phyloP scores from a whole-genome alignment of 92 coral and sea anemone species.

The Chrysogorgia sp. region DNA sequence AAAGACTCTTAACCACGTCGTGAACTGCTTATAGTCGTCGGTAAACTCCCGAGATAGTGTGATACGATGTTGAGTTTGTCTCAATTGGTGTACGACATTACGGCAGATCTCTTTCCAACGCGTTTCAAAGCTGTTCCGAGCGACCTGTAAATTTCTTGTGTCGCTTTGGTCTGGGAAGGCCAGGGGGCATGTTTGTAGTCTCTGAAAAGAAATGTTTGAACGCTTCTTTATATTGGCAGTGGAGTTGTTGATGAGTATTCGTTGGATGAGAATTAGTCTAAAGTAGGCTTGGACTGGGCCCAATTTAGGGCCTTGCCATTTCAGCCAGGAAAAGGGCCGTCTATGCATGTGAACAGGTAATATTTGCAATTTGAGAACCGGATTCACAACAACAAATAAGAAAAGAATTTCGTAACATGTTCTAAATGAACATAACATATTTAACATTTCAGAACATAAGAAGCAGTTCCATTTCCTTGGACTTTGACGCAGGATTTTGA shows the following conservation, averaged over 20 bases:
- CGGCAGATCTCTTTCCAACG: slow-evolving; percentile 89
- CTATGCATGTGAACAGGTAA: no score
- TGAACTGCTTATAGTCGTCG: slow-evolving; percentile 88
- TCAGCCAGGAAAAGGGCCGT: no score
- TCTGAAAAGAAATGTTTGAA: slow-evolving; percentile 50
- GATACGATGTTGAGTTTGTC: slow-evolving; percentile 86
- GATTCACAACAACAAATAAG: no score
- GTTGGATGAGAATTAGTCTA: no score
- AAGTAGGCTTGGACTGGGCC: no score
- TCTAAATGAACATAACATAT: no score
- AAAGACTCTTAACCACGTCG: slow-evolving; percentile 73
- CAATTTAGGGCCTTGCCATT: no score
- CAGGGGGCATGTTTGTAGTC: slow-evolving; percentile 80
- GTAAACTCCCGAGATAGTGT: slow-evolving; percentile 83
- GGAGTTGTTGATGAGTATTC: background rate
- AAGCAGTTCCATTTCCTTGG: slow-evolving; percentile 1
- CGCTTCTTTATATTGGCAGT: background rate
- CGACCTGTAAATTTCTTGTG: slow-evolving; percentile 67
- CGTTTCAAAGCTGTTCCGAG: slow-evolving; percentile 88
- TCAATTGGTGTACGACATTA: slow-evolving; percentile 66
- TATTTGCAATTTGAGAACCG: no score
- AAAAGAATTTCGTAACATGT: no score
- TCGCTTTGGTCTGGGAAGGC: slow-evolving; percentile 86
- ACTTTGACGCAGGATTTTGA: no score
- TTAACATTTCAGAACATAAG: no score